Conservation (phyloP, 2,113 vertebrate species). For the Mormoops blainvillei region DNA sequence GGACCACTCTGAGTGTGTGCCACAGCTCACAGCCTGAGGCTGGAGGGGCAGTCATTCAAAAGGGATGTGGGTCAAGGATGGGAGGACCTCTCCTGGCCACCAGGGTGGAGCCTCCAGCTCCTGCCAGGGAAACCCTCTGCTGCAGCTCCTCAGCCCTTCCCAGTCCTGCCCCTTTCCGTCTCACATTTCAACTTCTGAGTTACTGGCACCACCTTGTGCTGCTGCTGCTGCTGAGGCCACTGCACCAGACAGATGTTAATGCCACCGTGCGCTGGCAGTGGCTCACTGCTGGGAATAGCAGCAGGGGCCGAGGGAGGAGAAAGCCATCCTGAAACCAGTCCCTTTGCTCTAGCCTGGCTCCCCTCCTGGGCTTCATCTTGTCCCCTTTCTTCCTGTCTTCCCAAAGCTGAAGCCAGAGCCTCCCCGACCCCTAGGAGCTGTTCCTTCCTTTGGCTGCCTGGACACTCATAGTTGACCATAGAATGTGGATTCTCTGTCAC, state of each 20-base stretch:
- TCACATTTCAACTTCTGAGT: constrained; percentile 64
- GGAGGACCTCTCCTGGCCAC: background rate
- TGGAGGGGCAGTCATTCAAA: background rate
- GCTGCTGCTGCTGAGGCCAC: background rate
- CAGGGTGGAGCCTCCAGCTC: background rate
- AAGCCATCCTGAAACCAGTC: background rate
- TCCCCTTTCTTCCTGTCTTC: background rate
- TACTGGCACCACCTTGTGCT: constrained; percentile 22
- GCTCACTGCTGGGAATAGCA: background rate
- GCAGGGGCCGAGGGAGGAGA: background rate
- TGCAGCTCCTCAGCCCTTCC: background rate
- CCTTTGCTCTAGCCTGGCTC: background rate
- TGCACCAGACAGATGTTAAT: constrained; percentile 41
- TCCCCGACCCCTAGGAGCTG: background rate
- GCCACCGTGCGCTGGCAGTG: background rate
- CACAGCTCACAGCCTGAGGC: background rate
- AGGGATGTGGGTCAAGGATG: background rate
- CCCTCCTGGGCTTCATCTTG: background rate
- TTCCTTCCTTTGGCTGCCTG: background rate
- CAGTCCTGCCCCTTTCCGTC: constrained; percentile 23
- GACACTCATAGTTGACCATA: background rate
- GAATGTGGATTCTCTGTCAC: background rate
- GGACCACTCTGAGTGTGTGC: background rate
- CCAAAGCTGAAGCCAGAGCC: background rate
- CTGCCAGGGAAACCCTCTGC: constrained; percentile 20